Conservation (phyloP, 2,113 vertebrate species). For the Callionymus lyra region DNA sequence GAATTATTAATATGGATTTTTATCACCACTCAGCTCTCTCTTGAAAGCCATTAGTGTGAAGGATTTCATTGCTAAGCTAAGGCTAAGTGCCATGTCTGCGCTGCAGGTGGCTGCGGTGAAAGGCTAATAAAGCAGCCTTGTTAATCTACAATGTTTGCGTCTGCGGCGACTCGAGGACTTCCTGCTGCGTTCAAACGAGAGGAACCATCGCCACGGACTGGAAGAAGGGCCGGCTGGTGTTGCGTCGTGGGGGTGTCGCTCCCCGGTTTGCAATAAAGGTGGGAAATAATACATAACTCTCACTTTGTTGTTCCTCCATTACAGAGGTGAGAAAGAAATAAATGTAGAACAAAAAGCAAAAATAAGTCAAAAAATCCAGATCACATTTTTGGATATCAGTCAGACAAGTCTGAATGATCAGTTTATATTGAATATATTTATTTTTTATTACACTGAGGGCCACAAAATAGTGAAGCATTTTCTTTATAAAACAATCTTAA, state of each 20-base stretch:
- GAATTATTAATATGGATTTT: too few species aligned
- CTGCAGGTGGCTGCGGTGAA: conserved; percentile 46
- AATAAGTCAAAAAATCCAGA: too few species aligned
- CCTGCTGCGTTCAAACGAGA: conserved; percentile 53
- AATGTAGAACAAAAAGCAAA: too few species aligned
- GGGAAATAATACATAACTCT: neutral
- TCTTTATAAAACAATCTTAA: too few species aligned
- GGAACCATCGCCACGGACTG: conserved; percentile 30
- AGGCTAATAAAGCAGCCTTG: conserved; percentile 45
- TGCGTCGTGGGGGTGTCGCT: conserved; percentile 7
- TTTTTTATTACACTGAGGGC: too few species aligned
- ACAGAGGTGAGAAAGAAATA: neutral
- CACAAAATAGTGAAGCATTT: too few species aligned
- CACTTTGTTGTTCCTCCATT: neutral
- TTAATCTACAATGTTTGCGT: conserved; percentile 36
- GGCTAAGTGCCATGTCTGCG: conserved; percentile 23
- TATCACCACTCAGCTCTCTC: neutral
- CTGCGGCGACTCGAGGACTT: conserved; percentile 22
- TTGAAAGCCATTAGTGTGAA: conserved; percentile 32
- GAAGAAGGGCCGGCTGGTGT: conserved; percentile 30
- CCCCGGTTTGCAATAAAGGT: too few species aligned
- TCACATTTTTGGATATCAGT: too few species aligned
- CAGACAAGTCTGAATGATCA: too few species aligned
- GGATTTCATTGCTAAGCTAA: conserved; percentile 31
- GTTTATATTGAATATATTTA: too few species aligned